Conservation (phyloP, 2,797 vertebrate genomes). For the Gila robusta region DNA sequence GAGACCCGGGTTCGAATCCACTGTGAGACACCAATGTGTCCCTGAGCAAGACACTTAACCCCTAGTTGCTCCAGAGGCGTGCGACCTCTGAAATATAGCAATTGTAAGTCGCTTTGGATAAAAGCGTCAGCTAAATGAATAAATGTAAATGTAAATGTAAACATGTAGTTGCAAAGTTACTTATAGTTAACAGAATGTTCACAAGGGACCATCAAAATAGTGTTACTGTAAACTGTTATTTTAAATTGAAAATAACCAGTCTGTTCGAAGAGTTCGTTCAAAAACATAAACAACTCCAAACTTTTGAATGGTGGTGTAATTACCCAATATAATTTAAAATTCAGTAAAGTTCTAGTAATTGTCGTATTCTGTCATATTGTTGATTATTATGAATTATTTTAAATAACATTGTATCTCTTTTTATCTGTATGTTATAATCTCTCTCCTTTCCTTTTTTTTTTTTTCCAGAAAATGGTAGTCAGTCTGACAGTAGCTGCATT, state of each 20-base stretch:
- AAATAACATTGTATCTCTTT: not conserved
- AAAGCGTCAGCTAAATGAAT: too few species aligned
- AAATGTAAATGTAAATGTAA: too few species aligned
- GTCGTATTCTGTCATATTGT: not conserved
- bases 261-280: not conserved
- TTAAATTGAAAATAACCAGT: not conserved
- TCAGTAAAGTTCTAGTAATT: not conserved
- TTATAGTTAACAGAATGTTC: too few species aligned
- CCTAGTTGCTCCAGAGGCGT: too few species aligned
- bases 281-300: not conserved
- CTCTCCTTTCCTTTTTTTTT: constrained; percentile 39
- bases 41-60: too few species aligned
- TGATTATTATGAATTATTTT: not conserved
- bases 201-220: too few species aligned
- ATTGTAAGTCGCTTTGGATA: too few species aligned
- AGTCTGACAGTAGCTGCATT: constrained; percentile 83
- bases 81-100: too few species aligned
- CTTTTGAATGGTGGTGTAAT: not conserved
- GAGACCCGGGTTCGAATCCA: too few species aligned
- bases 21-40: too few species aligned
- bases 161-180: too few species aligned
- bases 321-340: not conserved
- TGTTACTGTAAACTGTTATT: not conserved
- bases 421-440: constrained; percentile 33
- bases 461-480: constrained; percentile 83